These are phyloP conservation scores for Laticauda colubrina DNA, from an alignment of 2,113 vertebrate species.

Conservation along the genomic window DNA sequence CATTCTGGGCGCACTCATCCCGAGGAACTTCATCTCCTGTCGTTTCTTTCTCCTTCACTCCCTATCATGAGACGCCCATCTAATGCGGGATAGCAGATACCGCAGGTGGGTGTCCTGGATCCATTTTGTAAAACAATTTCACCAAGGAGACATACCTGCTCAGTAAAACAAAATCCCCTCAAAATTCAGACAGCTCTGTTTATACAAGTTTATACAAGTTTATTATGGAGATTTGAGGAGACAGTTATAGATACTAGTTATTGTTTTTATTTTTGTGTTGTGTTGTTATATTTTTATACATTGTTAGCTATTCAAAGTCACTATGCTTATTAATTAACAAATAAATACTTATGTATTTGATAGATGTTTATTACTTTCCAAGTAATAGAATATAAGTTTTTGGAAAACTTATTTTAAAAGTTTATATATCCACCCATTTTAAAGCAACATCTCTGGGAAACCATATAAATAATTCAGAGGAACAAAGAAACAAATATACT, in stretches of 20 bases:
- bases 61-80: too few relatives aligned
- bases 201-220: background rate
- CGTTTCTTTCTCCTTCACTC: too few relatives aligned
- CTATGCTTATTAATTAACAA: background rate
- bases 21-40: too few relatives aligned
- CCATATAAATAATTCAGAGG: background rate
- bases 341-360: background rate
- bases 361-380: background rate
- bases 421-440: background rate
- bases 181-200: background rate
- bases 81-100: too few relatives aligned
- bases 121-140: background rate
- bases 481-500: background rate
- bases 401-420: background rate
- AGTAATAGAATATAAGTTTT: background rate
- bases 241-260: background rate
- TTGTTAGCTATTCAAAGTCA: background rate
- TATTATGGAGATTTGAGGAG: background rate
- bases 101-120: background rate
- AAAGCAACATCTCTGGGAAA: background rate
- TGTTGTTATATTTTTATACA: background rate
- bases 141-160: background rate
- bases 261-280: background rate
- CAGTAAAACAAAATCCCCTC: background rate
- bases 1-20: too few relatives aligned